A percentile compares a stretch with the other conserved stretches of the same genome.
Conservation (phyloP, 1,140 invertebrate genomes). For the Amyelois transitella region DNA sequence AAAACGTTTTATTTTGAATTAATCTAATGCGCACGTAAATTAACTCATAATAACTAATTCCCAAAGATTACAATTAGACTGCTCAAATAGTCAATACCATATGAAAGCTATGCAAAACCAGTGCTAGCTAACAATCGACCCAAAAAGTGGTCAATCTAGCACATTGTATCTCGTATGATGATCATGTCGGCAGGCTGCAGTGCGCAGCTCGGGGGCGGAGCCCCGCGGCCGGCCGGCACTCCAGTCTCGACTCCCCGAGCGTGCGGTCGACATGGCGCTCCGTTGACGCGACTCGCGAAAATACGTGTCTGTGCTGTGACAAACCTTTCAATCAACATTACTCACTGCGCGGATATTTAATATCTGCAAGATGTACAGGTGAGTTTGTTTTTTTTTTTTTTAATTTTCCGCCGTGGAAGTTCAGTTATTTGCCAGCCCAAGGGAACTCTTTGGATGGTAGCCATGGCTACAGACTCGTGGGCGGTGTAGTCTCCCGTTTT, state of each 20-base stretch:
- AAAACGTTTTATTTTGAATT: no score
- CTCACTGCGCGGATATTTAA: background rate
- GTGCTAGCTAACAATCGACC: no score
- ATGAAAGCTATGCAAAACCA: no score
- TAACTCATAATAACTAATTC: no score
- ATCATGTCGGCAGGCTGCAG: conserved; percentile 12
- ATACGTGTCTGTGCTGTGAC: background rate
- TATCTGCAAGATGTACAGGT: background rate
- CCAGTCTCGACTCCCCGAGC: conserved; percentile 34
- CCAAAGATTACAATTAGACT: no score
- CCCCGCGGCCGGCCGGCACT: conserved; percentile 20
- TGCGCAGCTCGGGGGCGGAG: conserved; percentile 26
- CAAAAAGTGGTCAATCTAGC: no score
- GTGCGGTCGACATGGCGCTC: conserved; percentile 34
- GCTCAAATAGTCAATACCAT: no score
- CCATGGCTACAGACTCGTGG: background rate
- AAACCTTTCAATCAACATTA: background rate
- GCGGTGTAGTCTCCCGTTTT: background rate
- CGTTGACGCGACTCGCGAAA: background rate
- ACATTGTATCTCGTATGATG: background rate
- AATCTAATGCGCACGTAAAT: no score
- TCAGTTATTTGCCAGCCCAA: background rate
- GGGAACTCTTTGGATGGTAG: background rate
- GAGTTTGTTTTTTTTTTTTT: background rate
- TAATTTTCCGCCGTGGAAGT: background rate